Conservation (phyloP, 2,113 vertebrate species). For the Ammodramus savannarum region DNA sequence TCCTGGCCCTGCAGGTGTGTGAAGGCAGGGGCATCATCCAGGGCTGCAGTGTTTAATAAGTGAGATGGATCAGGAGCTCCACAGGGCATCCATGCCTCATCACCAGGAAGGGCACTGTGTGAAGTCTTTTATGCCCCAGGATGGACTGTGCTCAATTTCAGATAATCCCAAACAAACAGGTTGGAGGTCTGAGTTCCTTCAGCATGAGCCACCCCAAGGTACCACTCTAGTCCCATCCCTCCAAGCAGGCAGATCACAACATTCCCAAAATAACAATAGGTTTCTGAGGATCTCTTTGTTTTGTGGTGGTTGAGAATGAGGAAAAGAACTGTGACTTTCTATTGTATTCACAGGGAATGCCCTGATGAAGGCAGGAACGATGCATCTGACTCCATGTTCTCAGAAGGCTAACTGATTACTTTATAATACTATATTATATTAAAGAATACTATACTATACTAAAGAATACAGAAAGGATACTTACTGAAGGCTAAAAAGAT, state of each 20-base stretch:
- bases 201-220: not conserved
- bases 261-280: accelerated
- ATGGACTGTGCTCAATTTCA: not conserved
- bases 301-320: not conserved
- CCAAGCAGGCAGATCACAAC: accelerated
- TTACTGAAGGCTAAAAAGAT: no score
- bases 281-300: not conserved
- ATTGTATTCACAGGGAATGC: no score
- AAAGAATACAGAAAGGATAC: no score
- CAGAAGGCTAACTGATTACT: no score
- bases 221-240: not conserved
- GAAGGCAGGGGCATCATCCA: not conserved
- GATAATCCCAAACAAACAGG: not conserved
- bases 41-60: not conserved
- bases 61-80: not conserved
- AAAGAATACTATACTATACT: no score
- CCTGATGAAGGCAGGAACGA: no score
- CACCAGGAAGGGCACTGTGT: not conserved
- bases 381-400: no score
- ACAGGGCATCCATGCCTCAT: no score
- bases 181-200: not conserved
- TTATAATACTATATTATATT: no score
- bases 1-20: not conserved
- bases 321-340: not conserved
- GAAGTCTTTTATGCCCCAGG: not conserved